Evolutionary conservation across 2,888 invertebrate genomes (phyloP).

Genomic region (Tethea ocularis): DNA sequence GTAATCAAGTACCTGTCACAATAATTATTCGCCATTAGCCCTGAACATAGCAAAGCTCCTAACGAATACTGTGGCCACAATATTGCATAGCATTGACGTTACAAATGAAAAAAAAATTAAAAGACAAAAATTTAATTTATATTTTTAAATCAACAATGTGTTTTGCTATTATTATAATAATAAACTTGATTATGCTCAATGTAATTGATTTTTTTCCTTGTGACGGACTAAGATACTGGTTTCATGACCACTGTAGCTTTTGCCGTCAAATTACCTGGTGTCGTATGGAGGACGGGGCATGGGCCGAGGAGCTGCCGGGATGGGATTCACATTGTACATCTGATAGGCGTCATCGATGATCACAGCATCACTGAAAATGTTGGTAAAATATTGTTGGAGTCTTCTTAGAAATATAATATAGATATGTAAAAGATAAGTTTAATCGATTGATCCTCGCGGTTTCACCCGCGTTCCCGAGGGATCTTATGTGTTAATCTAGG

Average conservation of each 20-base stretch:
- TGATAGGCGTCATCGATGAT: conserved; percentile 72
- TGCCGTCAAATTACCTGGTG: conserved; percentile 56
- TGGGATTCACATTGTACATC: conserved; percentile 66
- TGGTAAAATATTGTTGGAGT: neutral
- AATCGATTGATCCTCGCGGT: no score
- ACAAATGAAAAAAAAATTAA: neutral
- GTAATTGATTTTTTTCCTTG: neutral
- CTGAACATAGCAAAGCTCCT: conserved; percentile 7
- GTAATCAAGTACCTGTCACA: neutral
- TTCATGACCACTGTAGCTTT: neutral
- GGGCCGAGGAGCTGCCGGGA: conserved; percentile 62
- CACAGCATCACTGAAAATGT: conserved; percentile 61
- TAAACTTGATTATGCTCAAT: no score
- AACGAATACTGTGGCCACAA: conserved; percentile 67
- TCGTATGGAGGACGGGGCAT: conserved; percentile 74
- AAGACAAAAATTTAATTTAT: conserved; percentile 3
- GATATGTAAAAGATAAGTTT: no score
- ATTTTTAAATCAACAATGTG: no score
- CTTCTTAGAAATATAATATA: neutral
- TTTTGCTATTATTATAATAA: no score
- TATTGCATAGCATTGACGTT: conserved; percentile 51
- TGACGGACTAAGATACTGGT: neutral
- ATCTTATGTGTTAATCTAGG: no score
- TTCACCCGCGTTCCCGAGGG: no score
- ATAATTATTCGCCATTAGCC: conserved; percentile 26